Evolutionary conservation across 2,888 invertebrate genomes (phyloP), one percentile per base, ranked within the genome.

Genomic region (Cenopis cana): DNA sequence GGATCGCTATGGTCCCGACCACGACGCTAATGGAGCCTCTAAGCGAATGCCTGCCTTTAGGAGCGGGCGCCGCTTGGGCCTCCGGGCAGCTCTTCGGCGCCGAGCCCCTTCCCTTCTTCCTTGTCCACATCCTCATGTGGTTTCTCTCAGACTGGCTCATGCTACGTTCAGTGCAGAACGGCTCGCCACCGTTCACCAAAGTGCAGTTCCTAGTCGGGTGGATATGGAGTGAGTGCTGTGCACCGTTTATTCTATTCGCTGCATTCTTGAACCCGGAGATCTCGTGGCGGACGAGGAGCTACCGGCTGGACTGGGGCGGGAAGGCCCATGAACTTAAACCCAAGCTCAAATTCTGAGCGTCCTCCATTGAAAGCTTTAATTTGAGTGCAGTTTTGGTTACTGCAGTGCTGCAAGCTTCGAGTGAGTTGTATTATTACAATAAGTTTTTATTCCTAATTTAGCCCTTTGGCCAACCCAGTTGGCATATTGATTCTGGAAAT

Each of bases 101-200:
- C 94, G 98, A 98, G 88, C 97, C 98, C 1, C 93, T 98, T 75
- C 97, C 97, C 65, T 98, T 99, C 93, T 98, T 98, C 90, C 94
- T 99, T 79, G 96, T 98, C 81, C 99, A 99, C 89, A 95, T 98
- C 80, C 94, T 99, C 68, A 94, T 97, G 84, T 99, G 99, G 99
- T 98, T 99, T 89, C 95, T 99, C 78, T 96, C 98, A 77, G 99
- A 99, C 93, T 99, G 98, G 97, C 94, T 98, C 81, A 95, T 99
- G 80, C 94, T 99, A 80, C 96, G 96, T 76, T 95, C 97, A 76
- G 97, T 98, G 79, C 98, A 97, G 95, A 98, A 98, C 88, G 98
- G 98, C 56, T 96, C 98, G 55, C 94, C 99, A 77, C 97, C 99
- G 18, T 99, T 99, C 92, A 98, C 97, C 81, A 98, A 98, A 94